phyloP scores from a whole-genome alignment of 1,140 invertebrate genomes.

The Heliconius eleuchia region DNA sequence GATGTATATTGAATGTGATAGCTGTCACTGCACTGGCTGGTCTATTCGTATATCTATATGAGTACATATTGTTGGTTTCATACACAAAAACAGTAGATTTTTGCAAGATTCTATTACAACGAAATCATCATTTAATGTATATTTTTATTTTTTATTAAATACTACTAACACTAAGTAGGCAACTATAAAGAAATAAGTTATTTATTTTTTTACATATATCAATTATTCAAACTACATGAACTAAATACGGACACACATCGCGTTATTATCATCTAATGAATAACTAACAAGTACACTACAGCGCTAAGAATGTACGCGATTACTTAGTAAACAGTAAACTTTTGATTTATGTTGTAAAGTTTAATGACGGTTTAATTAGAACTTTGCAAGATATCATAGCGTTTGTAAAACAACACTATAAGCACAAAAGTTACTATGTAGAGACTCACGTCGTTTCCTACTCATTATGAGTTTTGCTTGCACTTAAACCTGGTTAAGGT shows the following conservation, averaged over 20 bases:
- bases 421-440: constrained; percentile 44
- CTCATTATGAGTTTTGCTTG: constrained; percentile 69
- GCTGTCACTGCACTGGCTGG: not conserved
- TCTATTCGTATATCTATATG: not conserved
- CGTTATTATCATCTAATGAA: not conserved
- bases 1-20: constrained; percentile 12
- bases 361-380: constrained; percentile 24
- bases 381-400: constrained; percentile 19
- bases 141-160: not conserved
- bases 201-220: not conserved
- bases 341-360: constrained; percentile 19
- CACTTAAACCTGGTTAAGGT: constrained; percentile 64
- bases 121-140: not conserved
- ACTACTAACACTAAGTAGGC: not conserved
- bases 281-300: constrained; percentile 11
- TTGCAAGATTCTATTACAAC: not conserved
- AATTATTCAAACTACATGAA: not conserved
- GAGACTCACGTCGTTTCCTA: constrained; percentile 57
- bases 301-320: constrained; percentile 25
- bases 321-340: constrained; percentile 16
- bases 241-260: not conserved
- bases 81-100: not conserved
- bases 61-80: not conserved
- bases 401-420: constrained; percentile 30
- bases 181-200: not conserved